Conservation (phyloP, 2,797 vertebrate genomes). For the Phoxinus dragarum region DNA sequence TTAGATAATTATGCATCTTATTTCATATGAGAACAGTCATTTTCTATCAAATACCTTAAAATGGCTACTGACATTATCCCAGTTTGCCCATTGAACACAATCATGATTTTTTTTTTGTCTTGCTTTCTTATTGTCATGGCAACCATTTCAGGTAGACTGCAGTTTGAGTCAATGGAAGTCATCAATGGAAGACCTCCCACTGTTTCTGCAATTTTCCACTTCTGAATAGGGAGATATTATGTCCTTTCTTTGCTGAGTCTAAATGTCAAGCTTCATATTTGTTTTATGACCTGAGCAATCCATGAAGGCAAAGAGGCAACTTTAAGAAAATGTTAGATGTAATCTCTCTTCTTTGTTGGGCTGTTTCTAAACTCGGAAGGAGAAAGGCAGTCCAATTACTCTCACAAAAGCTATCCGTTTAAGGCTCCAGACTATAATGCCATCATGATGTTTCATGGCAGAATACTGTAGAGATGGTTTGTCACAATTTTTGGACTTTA, state of each 20-base stretch:
- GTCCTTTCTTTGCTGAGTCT: conserved; percentile 18
- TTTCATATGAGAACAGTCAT: not conserved
- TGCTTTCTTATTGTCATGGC: conserved; percentile 32
- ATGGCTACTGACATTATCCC: not conserved
- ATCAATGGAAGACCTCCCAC: not conserved
- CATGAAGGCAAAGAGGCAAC: not conserved
- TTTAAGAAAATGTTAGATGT: conserved; percentile 29
- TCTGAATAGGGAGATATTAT: not conserved
- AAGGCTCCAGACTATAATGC: not conserved
- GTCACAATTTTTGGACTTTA: not conserved
- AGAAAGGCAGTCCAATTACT: conserved; percentile 27
- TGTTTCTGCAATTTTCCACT: not conserved
- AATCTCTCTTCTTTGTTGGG: conserved; percentile 15
- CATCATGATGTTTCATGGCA: not conserved
- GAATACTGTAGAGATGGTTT: not conserved
- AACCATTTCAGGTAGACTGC: conserved; percentile 18
- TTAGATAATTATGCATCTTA: not conserved
- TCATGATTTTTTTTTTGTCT: too few relatives aligned
- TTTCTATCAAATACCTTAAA: not conserved
- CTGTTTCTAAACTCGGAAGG: not conserved
- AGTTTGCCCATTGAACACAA: not conserved
- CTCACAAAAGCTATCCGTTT: not conserved
- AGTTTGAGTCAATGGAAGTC: not conserved
- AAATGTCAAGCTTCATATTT: conserved; percentile 44
- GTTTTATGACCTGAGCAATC: conserved; percentile 24